phyloP scores from a whole-genome alignment of 2,888 invertebrate genomes.

The Scrobipalpa costella region DNA sequence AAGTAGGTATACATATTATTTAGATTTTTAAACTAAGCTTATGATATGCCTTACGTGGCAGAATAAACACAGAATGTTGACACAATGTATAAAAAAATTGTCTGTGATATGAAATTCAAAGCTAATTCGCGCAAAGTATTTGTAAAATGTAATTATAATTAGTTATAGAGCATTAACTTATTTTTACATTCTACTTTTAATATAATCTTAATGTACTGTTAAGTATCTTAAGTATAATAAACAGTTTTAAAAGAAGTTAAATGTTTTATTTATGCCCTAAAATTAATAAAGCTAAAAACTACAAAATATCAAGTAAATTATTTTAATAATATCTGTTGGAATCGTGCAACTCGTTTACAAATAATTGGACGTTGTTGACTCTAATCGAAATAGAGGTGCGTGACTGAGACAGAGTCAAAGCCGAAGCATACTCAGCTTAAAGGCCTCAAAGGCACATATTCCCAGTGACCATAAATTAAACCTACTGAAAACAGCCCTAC shows the following conservation, averaged over 20 bases:
- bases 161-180: constrained; percentile 45
- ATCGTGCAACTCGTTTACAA: no score
- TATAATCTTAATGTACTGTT: no score
- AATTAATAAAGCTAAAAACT: no score
- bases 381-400: no score
- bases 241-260: not conserved
- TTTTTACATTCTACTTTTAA: constrained; percentile 39
- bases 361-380: no score
- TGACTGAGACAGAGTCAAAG: no score
- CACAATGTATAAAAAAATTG: constrained; percentile 46
- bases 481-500: no score
- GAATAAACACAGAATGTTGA: constrained; percentile 31
- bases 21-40: not conserved
- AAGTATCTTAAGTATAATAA: not conserved
- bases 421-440: no score
- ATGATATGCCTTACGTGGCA: constrained; percentile 26
- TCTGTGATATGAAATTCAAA: constrained; percentile 71
- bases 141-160: constrained; percentile 31
- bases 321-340: no score
- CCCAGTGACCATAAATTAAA: no score
- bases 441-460: no score
- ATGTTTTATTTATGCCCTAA: not conserved
- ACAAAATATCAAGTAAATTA: no score
- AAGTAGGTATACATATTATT: not conserved
- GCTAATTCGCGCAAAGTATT: constrained; percentile 44